A percentile compares a stretch with the other conserved stretches of the same genome.
These are phyloP conservation scores for Catharus bicknelli DNA, from an alignment of 2,113 vertebrate genomes.

Conservation along the genomic window DNA sequence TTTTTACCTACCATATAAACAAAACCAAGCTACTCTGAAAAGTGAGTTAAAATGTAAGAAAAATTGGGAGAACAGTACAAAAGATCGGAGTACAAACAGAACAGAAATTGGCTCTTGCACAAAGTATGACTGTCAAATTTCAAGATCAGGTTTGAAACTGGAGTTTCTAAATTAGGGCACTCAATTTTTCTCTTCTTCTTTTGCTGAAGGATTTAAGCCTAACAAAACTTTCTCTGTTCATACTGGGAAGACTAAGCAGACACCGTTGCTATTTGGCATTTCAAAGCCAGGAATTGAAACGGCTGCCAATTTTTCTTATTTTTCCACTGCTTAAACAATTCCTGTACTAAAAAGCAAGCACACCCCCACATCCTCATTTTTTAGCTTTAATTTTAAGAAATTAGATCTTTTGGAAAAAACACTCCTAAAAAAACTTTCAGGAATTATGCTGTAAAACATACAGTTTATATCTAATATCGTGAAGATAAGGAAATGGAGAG, in stretches of 20 bases:
- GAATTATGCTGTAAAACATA: background rate
- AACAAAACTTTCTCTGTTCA: background rate
- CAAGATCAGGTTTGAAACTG: background rate
- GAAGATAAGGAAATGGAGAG: background rate
- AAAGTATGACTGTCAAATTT: background rate
- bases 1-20: background rate
- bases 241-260: background rate
- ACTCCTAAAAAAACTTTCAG: background rate
- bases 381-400: background rate
- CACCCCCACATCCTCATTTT: rapidly evolving
- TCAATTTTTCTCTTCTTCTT: background rate
- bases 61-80: background rate
- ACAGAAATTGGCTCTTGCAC: background rate
- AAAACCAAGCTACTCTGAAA: background rate
- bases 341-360: background rate
- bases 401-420: background rate
- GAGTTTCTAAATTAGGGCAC: background rate
- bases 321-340: background rate
- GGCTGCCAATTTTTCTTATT: background rate
- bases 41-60: background rate
- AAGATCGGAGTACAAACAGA: background rate
- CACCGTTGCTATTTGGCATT: background rate
- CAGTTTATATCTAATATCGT: background rate
- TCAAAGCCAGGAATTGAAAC: background rate
- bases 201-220: background rate